Conservation (phyloP, 2,113 vertebrate genomes). For the Lasiurus borealis region DNA sequence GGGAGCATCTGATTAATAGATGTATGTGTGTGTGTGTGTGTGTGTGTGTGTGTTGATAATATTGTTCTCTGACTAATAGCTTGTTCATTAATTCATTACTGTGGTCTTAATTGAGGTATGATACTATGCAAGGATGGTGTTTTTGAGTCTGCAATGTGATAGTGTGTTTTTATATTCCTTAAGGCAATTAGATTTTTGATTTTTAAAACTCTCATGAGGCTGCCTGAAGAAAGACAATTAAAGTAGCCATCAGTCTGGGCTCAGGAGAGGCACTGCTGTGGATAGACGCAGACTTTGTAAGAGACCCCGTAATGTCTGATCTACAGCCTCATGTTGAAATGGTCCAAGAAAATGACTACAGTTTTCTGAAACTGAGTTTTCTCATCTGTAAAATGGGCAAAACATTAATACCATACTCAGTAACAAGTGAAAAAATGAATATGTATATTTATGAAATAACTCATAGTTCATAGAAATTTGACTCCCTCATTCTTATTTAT, state of each 20-base stretch:
- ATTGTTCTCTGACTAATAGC: constrained; percentile 58
- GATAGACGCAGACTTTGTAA: background rate
- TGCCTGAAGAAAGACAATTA: constrained; percentile 59
- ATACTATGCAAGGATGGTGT: constrained; percentile 23
- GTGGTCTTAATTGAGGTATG: constrained; percentile 65
- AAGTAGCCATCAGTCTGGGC: constrained; percentile 2
- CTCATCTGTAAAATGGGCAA: constrained; percentile 40
- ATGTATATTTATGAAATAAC: background rate
- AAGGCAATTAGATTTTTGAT: constrained; percentile 65
- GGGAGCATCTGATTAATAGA: constrained; percentile 55
- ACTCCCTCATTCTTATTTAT: background rate
- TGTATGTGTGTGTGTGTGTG: background rate
- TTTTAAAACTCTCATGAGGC: constrained; percentile 67
- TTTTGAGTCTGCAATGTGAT: constrained; percentile 68
- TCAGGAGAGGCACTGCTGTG: background rate
- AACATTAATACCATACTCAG: background rate
- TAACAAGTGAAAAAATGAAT: background rate
- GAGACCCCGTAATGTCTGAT: background rate
- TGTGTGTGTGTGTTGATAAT: constrained; percentile 44
- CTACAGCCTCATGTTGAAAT: background rate
- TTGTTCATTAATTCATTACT: constrained; percentile 70
- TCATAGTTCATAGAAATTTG: background rate
- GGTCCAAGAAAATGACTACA: background rate
- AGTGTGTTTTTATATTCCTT: constrained; percentile 67
- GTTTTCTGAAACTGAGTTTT: constrained; percentile 1